phyloP scores from a whole-genome alignment of 2,797 vertebrate species.

The Coendou prehensilis region DNA sequence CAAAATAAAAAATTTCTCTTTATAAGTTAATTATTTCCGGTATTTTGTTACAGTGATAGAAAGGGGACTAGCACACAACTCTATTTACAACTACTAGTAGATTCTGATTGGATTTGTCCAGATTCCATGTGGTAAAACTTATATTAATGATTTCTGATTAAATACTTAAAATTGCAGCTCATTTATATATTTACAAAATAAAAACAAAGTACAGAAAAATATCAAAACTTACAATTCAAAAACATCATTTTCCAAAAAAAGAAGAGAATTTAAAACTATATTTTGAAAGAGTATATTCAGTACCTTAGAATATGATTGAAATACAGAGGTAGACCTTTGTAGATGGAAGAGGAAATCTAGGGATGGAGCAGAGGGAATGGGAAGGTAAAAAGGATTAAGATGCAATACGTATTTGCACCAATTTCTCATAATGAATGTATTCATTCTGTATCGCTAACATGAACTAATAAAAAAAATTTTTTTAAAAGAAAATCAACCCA shows the following conservation, averaged over 20 bases:
- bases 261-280: neutral
- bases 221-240: neutral
- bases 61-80: neutral
- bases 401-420: no score
- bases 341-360: neutral
- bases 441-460: neutral
- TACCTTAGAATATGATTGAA: neutral
- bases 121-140: neutral
- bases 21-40: no score
- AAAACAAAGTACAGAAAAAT: slow-evolving; percentile 23
- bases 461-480: neutral
- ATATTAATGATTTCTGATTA: neutral
- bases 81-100: neutral
- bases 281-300: neutral
- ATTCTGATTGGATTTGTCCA: neutral
- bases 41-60: neutral
- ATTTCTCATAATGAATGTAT: neutral
- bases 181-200: neutral
- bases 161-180: neutral
- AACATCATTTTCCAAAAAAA: neutral
- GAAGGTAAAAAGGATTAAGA: neutral
- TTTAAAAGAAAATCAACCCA: neutral
- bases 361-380: neutral
- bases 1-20: neutral
- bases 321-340: neutral